Conservation (phyloP, 1,140 invertebrate genomes). For the Aporrectodea caliginosa region DNA sequence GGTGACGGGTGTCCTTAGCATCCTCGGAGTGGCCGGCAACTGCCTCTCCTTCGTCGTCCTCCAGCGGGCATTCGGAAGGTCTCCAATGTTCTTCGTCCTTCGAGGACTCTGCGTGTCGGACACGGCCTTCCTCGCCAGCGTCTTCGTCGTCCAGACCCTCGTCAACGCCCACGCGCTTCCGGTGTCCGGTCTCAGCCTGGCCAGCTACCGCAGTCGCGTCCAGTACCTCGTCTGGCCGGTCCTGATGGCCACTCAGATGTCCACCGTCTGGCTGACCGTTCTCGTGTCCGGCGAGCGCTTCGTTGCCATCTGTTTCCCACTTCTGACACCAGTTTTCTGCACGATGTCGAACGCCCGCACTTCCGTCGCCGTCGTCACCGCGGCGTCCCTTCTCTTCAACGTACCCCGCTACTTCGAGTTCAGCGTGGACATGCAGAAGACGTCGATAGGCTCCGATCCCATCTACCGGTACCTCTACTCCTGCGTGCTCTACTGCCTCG, state of each 20-base stretch:
- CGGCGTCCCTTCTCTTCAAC: slow-evolving; percentile 47
- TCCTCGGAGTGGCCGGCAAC: slow-evolving; percentile 43
- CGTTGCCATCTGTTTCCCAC: slow-evolving; percentile 48
- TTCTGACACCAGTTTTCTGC: slow-evolving; percentile 42
- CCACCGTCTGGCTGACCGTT: slow-evolving; percentile 52
- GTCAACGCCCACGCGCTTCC: slow-evolving; percentile 16
- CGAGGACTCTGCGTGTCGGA: slow-evolving; percentile 48
- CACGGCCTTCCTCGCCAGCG: slow-evolving; percentile 32
- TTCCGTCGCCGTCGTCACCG: slow-evolving; percentile 38
- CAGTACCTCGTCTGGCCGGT: slow-evolving; percentile 35
- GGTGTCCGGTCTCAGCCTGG: neutral
- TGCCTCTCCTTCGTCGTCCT: slow-evolving; percentile 50
- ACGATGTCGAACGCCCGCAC: slow-evolving; percentile 42
- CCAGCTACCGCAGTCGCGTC: slow-evolving; percentile 13
- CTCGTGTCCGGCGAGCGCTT: slow-evolving; percentile 46
- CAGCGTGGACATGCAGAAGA: neutral
- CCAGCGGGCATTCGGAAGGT: slow-evolving; percentile 48
- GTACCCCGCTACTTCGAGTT: slow-evolving; percentile 44
- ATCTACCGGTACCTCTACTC: slow-evolving; percentile 32
- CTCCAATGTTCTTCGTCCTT: slow-evolving; percentile 48
- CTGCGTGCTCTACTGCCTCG: slow-evolving; percentile 28
- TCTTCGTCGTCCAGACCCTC: slow-evolving; percentile 20
- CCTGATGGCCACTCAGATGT: slow-evolving; percentile 50
- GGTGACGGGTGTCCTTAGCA: slow-evolving; percentile 27
- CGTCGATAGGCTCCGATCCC: slow-evolving; percentile 10